Evolutionary conservation across 2,888 invertebrate genomes (phyloP), one percentile per base, ranked within the genome.

Genomic region (Neuroscelio doddi): DNA sequence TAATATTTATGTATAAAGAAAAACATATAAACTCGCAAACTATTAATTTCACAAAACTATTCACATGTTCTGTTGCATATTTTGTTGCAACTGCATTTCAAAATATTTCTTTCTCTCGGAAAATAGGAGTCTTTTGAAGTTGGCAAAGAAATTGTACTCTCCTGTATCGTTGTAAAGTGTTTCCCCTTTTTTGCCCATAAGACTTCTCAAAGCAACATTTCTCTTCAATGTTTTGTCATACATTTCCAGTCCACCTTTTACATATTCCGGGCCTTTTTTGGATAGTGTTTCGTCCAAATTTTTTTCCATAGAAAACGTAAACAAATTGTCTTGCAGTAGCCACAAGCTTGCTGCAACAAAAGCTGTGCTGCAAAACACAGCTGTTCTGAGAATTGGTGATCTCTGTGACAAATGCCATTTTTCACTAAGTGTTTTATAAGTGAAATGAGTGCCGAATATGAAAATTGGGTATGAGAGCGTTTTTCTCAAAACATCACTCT

Each of bases 161-260:
- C 94, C 94, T 63, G 87, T 78, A 38, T 86, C 87, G 26, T 90
- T 90, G 78, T 89, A 94, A 45, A 87, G 84, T 4, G 82, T 85
- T 75, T 89, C 87, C 0, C 92, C 92, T 41, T 87, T 85, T 14
- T 81, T 79, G 0, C 91, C 92, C 85, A 93, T 85, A 7, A 94
- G 80, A 58, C 86, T 85, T 70, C 92, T 86, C 12, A 94, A 80
- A 0, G 93, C 93, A 74, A 90, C 88, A 82, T 95, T 95, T 79
- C 92, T 89, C 71, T 90, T 85, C 30, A 93, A 79, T 17, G 89
- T 79, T 85, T 93, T 93, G 17, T 89, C 88, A 79, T 94, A 95
- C 85, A 89, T 95, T 80, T 91, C 90, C 24, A 90, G 85, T 1
- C 93, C 95, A 41, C 93, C 93, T 77, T 90, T 87, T 7, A 90